These are phyloP conservation scores for Taphrorychus bicolor DNA, from an alignment of 2,888 invertebrate genomes.

Conservation along the genomic window DNA sequence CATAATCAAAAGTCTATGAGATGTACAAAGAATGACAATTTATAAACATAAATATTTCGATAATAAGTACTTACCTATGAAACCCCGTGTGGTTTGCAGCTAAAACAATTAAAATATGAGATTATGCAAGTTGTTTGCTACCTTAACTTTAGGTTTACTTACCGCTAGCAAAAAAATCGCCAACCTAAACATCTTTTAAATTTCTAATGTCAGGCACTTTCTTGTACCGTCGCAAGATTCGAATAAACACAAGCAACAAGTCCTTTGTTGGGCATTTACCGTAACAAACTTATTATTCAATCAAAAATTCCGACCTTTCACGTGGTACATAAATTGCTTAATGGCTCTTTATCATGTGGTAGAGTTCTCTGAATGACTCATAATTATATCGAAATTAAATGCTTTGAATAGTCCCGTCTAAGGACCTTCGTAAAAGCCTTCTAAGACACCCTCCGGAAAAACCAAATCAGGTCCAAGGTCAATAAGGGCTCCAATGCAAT, in stretches of 20 bases:
- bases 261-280: slow-evolving; percentile 19
- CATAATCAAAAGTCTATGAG: no score
- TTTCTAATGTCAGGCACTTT: not conserved
- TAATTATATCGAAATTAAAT: not conserved
- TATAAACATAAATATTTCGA: no score
- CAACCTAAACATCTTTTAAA: not conserved
- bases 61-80: no score
- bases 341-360: not conserved
- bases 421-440: not conserved
- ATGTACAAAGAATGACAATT: no score
- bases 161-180: not conserved
- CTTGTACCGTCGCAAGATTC: no score
- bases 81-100: no score
- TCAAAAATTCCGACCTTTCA: slow-evolving; percentile 9
- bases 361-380: not conserved
- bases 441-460: not conserved
- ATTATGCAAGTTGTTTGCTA: not conserved
- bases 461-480: not conserved
- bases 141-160: not conserved
- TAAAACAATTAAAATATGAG: no score
- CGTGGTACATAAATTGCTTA: not conserved
- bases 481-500: no score
- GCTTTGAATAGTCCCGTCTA: not conserved
- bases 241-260: slow-evolving; percentile 8
- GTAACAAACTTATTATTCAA: slow-evolving; percentile 32